These are phyloP conservation scores for Caenorhabditis briggsae DNA, from an alignment of 1,140 invertebrate species.

Conservation along the genomic window DNA sequence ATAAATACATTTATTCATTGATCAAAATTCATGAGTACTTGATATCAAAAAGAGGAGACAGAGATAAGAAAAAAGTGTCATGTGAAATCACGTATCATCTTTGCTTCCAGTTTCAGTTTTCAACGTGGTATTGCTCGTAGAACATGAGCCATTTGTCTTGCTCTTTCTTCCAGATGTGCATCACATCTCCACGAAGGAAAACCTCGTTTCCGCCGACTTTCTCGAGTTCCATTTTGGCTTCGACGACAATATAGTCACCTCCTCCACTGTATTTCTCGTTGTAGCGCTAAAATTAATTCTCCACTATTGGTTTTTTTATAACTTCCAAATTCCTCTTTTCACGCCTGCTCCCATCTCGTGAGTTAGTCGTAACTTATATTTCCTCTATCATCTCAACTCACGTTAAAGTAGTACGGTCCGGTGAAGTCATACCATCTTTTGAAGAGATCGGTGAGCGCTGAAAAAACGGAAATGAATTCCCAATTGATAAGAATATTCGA, in stretches of 20 bases:
- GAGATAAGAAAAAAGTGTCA: constrained; percentile 16
- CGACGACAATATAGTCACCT: constrained; percentile 36
- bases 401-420: constrained; percentile 39
- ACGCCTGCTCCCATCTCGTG: too few species aligned
- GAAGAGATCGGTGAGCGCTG: constrained; percentile 50
- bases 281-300: constrained; percentile 39
- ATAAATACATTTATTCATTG: constrained; percentile 53
- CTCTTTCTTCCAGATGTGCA: constrained; percentile 51
- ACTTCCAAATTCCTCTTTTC: too few species aligned
- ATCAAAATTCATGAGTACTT: constrained; percentile 4
- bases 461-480: constrained; percentile 20
- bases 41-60: background rate
- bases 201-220: constrained; percentile 44
- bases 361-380: too few species aligned
- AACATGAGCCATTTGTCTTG: constrained; percentile 46
- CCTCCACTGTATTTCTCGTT: constrained; percentile 45
- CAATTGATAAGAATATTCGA: constrained; percentile 16
- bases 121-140: constrained; percentile 53
- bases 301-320: too few species aligned
- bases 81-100: constrained; percentile 31
- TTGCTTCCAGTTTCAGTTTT: constrained; percentile 1
- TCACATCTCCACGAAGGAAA: constrained; percentile 45
- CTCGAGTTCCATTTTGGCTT: constrained; percentile 10
- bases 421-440: constrained; percentile 51
- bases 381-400: background rate